Evolutionary conservation across 1,140 invertebrate species (phyloP), one percentile per base, ranked within the genome.

Genomic region (Zaprionus kolodkinae): DNA sequence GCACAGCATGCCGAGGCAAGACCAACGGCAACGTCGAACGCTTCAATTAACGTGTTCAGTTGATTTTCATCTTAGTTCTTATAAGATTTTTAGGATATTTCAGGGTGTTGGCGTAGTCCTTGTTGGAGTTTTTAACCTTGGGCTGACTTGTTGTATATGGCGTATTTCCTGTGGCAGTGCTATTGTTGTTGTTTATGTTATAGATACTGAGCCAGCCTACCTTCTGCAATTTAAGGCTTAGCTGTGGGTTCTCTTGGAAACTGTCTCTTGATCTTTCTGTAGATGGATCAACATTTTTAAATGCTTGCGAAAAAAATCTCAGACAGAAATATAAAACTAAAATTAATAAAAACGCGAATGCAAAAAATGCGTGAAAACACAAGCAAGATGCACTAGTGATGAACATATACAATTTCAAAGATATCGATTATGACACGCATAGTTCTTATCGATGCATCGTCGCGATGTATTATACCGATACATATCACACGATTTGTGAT

Each of bases 151-250:
- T 15, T 45, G 27, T 43, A 15, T 60, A 54, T 67, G 48, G 36
- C 50, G 65, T 54, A 57, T 48, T 66, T 82, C 62, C 63, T 63
- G 69, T 63, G 76, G 43, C 63, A 38, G 72, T 54, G 76, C 71
- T 83, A 69, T 85, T 83, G 78, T 84, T 79, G 72, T 80, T 80
- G 81, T 68, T 83, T 80, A 68, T 83, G 77, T 76, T 84, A 80
- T 80, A 83, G 77, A 83, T 76, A 83, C 81, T 76, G 72, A 55
- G 63, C 76, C 45, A 54, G 30, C 17, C n/a, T 55, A 33, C 15
- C 33, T 66, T 48, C 17, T 21, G 43, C 55, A 80, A 27, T 50
- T 66, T 43, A 5, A n/a, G 52, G 15, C 38, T 57, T 43, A 48
- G 27, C 35, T 69, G 10, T 43, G 27, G 40, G 45, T 43, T 40